Evolutionary conservation across 1,140 invertebrate genomes (phyloP), one percentile per base, ranked within the genome.

Genomic region (Maniola jurtina): DNA sequence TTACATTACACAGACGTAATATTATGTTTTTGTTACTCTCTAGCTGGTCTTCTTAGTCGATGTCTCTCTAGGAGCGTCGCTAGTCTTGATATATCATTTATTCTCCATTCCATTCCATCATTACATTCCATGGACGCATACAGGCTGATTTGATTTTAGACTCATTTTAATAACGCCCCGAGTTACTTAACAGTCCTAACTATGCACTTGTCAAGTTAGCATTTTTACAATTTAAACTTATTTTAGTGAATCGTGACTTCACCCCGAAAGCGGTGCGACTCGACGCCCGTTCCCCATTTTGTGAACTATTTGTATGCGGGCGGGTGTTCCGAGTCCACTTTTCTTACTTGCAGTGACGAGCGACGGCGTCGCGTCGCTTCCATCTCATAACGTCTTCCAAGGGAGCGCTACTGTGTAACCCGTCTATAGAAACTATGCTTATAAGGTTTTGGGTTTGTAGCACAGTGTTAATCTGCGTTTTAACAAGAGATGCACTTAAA

Each of bases 271-370:
- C 16, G 16, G 25, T 48, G 5, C 13, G 35, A 52, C 11, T 47
- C 11, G 47, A 48, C 59, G 59, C 61, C 47, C 72, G 73, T 69
- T 57, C 65, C 63, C 74, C 76, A 78, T 86, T 85, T 85, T 86
- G 78, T 83, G 83, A 86, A 83, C 82, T 81, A 86, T 89, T 89
- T 86, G 85, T 88, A 89, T 89, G 84, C 86, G 76, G 76, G 72
- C 75, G 48, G 71, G 78, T 69, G 79, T 64, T 63, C 76, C 62
- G 52, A 52, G 71, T 78, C 83, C 86, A 88, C 85, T 88, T 86
- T 83, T 89, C 83, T 86, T 86, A 81, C 79, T 88, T 81, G 60
- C 68, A 54, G 75, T 80, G 83, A 83, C 81, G 77, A 56, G 61
- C 25, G 25, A 25, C 61, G 45, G 45, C 45, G 16, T 16, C 8